Evolutionary conservation across 2,888 invertebrate species (phyloP), one percentile per base, ranked within the genome.

Genomic region (Tanytarsus gracilentus): DNA sequence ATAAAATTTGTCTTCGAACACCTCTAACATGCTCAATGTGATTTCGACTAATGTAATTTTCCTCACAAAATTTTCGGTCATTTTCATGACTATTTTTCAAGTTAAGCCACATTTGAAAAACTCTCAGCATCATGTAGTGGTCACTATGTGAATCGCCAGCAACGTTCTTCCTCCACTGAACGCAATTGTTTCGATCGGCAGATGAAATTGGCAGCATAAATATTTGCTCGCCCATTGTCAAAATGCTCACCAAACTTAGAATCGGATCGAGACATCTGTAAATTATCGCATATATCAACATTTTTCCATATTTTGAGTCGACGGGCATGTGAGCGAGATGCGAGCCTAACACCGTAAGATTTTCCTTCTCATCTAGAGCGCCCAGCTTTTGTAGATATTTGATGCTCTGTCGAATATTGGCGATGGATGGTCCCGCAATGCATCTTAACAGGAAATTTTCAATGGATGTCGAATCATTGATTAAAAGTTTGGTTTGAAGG

Each of bases 261-360:
- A 98, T 79, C 1, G 97, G 96, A 71, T 95, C 93, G 30, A 96
- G 76, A 71, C 98, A 99, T 71, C 91, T 90, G 65, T 96, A 80
- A 3, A 94, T 86, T 39, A 93, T 83, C 1, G 91, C 85, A 70
- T 91, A 93, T 0, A 99, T 75, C 62, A 99, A 74, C 83, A 93
- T 90, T 73, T 97, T 95, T 4, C 91, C 95, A 49, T 94, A 75
- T 65, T 88, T 85, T 0, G 97, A 96, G 67, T 96, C 94, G 1
- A 98, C 79, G 0, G 96, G 92, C 50, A 98, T 75, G 69, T 95
- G 92, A n/a, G 94, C 78, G 55, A 98, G 75, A 69, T 95, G 89
- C 63, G 83, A 83, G 0, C 96, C 97, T 59, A 97, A 77, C 66
- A 86, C 85, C 0, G 95, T 96, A 58, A 97, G 76, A 66, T 87